Base-by-base conservation (phyloP, 2,113 vertebrate species). In the Pterocles gutturalis region DNA sequence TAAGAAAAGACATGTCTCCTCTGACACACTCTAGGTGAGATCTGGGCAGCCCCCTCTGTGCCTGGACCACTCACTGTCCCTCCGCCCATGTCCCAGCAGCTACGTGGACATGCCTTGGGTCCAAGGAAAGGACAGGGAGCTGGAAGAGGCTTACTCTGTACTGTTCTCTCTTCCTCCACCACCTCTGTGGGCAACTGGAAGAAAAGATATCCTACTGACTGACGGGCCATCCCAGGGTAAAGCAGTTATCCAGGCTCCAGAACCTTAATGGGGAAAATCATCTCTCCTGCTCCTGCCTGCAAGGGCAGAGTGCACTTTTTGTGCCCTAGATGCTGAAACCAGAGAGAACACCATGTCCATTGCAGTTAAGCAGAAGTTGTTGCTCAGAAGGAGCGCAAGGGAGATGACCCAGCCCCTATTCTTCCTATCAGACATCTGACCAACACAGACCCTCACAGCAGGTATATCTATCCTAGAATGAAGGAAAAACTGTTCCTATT, bases 51-150 rank as follows among this genome's bases (percentile, higher is more conserved):
- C 18, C 6, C 2, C 7, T 71, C 33, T 70, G 21, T 62, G 10
- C 10, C 46, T 57, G 41, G 24, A 17, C 9, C 15, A 17, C n/a
- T 58, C 26, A 17, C 5, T 46, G 11, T 36, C 19, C 17, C 19
- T 58, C 41, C 29, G 33, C 17, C 45, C 4, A 1, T 28, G 31
- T 43, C 16, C 31, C 48, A 76, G 51, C 12, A 79, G 38, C 8
- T 46, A 51, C 53, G n/a, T 14, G 0, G 5, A 58, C 41, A 7
- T 46, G 38, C 3, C 9, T 67, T 1, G 2, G 9, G 4, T 15
- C 14, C 14, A 78, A 48, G 14, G 62, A 25, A 53, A 72, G 8
- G 21, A 49, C 26, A 57, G 64, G 48, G 38, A 66, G 2, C 6
- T 69, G 25, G 31, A 66, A 79, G 41, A 58, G 9, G 7, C 3